Base-by-base conservation (phyloP, 35 echinoderm and acorn worm genomes). In the Acanthaster planci region DNA sequence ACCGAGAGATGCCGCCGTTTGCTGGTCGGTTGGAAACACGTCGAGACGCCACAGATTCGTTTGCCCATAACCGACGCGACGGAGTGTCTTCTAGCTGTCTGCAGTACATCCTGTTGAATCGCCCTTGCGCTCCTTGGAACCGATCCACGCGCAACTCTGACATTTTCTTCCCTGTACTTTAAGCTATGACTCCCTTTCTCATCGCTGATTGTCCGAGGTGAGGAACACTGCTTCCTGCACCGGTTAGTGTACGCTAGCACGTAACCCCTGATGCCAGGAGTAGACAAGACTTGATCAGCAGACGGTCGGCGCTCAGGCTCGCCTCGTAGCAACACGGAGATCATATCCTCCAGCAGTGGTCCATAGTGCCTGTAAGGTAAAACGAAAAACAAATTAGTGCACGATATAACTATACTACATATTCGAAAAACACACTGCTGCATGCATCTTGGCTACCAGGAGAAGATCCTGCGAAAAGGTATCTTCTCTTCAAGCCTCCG, bases 291-390 rank as follows among this genome's bases (percentile, higher is more conserved):
- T 44, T 88, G 82, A 19, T 78, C 75, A 7, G 94, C 94, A 7
- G 94, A 87, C 8, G 94, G 94, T 32, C 94, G 86, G 32, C 77
- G 82, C 5, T 84, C 79, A 51, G 94, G 90, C 37, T 83, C 83
- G 16, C 92, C 87, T 7, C 86, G 82, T 14, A 97, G 83, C 10
- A 97, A 90, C 12, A 97, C 90, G 34, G 82, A 78, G 22, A 97
- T 60, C 23, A 97, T 60, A 47, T 97, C 90, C 1, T 78, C 47
- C n/a, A 89, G 40, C 1, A 97, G 54, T 22, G 79, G 40, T 82
- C 94, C 90, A 37, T 92, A 97, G 7, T 57, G 77, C 22, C 94
- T 97, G 38, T n/a, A 44, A 79, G 21, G 60, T 52, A 17, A 79
- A 60, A 85, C 22, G 23, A 31, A 85, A 17, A 3, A 76, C 21